phyloP scores from a whole-genome alignment of 1,140 invertebrate species.

The Drosophila mojavensis region DNA sequence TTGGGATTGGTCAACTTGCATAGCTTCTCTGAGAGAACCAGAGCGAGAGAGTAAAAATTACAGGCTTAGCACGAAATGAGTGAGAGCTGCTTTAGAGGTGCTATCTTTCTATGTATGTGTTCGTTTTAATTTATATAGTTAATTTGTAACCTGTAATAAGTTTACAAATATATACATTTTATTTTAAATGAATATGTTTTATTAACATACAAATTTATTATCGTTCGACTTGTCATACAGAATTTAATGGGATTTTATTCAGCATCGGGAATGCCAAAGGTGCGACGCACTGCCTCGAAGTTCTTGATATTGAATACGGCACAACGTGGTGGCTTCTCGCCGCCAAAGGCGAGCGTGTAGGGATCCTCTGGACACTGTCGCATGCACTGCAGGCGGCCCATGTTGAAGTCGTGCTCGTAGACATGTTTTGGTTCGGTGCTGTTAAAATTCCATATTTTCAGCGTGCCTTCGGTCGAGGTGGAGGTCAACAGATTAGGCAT shows the following conservation, averaged over 20 bases:
- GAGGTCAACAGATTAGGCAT: conserved; percentile 73
- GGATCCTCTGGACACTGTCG: conserved; percentile 91
- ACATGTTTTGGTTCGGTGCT: conserved; percentile 83
- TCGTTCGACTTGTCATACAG: neutral
- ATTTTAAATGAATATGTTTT: neutral
- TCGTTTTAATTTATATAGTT: too few species aligned
- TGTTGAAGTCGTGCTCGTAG: conserved; percentile 87
- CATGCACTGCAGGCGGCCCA: conserved; percentile 90
- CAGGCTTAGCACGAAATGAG: too few species aligned
- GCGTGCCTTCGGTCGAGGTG: conserved; percentile 72
- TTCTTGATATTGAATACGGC: conserved; percentile 90
- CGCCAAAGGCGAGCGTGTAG: conserved; percentile 91
- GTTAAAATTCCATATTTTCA: conserved; percentile 83
- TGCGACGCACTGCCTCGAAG: conserved; percentile 86
- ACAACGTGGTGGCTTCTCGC: conserved; percentile 92
- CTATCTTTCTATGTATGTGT: too few species aligned
- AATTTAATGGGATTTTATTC: conserved; percentile 29
- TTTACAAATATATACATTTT: too few species aligned
- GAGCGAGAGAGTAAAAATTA: too few species aligned
- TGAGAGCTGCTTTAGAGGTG: too few species aligned
- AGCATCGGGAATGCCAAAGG: conserved; percentile 66
- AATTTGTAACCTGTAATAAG: too few species aligned
- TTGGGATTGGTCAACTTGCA: too few species aligned
- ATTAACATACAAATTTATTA: conserved; percentile 16
- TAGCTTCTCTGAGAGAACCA: too few species aligned